Conservation (phyloP, 2,797 vertebrate genomes). For the Psittacula echo region DNA sequence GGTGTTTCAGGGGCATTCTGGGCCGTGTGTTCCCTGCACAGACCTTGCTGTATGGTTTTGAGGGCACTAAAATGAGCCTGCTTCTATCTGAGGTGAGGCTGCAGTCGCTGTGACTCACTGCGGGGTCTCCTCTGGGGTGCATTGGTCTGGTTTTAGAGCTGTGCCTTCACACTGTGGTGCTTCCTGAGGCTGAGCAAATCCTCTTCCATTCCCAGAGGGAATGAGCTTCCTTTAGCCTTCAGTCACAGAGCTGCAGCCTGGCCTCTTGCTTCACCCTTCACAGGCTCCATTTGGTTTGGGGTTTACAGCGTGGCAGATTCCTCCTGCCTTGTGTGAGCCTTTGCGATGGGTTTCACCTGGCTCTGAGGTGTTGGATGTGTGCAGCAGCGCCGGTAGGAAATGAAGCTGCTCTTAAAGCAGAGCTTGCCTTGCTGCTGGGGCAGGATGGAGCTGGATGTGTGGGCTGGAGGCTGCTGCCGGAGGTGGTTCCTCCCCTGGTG, state of each 20-base stretch:
- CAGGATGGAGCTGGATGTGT: neutral
- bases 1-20: neutral
- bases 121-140: neutral
- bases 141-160: neutral
- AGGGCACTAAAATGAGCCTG: neutral
- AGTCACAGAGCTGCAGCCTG: neutral
- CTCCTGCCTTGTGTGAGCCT: neutral
- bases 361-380: rapidly evolving
- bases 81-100: neutral
- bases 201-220: rapidly evolving
- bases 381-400: neutral
- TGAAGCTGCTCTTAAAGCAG: neutral
- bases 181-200: neutral
- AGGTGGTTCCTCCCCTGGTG: neutral
- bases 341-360: rapidly evolving
- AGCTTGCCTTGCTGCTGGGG: neutral
- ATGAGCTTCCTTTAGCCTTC: neutral
- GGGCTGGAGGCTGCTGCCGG: neutral
- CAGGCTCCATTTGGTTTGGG: neutral
- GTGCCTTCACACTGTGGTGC: rapidly evolving
- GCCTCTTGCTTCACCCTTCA: neutral
- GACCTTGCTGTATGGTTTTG: neutral
- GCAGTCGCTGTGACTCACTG: rapidly evolving
- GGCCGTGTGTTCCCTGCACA: rapidly evolving
- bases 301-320: neutral